Evolutionary conservation across 2,113 vertebrate genomes (phyloP).

Genomic region (Physeter macrocephalus): DNA sequence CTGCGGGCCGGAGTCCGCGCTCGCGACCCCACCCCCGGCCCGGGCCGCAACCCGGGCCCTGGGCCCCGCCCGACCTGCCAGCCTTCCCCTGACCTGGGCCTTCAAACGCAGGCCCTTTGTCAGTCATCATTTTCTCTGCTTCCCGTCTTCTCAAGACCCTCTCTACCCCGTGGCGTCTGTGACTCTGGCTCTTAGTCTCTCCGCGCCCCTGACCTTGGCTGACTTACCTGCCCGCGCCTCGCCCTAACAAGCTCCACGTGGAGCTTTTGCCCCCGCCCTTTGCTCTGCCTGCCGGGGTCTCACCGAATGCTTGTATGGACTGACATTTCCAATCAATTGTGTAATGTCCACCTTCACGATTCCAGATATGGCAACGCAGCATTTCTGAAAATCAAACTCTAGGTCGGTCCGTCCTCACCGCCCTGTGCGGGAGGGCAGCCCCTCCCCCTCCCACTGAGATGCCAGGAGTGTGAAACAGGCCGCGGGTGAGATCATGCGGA

Average conservation of each 20-base stretch:
- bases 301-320: not conserved
- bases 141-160: not conserved
- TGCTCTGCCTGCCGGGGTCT: not conserved
- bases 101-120: not conserved
- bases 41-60: no score
- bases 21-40: not conserved
- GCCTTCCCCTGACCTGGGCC: not conserved
- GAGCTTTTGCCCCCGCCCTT: not conserved
- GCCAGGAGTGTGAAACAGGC: not conserved
- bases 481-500: not conserved
- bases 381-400: not conserved
- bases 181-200: not conserved
- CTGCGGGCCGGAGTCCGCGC: not conserved
- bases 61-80: not conserved
- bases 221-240: not conserved
- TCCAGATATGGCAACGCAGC: not conserved
- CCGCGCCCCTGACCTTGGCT: not conserved
- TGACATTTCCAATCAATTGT: not conserved
- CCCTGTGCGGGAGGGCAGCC: not conserved
- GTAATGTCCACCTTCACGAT: not conserved
- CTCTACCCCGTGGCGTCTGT: not conserved
- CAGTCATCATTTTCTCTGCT: not conserved
- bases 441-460: not conserved
- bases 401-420: not conserved
- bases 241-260: not conserved